These are phyloP conservation scores for Botia almorhae DNA, from an alignment of 2,797 vertebrate genomes.

Conservation along the genomic window DNA sequence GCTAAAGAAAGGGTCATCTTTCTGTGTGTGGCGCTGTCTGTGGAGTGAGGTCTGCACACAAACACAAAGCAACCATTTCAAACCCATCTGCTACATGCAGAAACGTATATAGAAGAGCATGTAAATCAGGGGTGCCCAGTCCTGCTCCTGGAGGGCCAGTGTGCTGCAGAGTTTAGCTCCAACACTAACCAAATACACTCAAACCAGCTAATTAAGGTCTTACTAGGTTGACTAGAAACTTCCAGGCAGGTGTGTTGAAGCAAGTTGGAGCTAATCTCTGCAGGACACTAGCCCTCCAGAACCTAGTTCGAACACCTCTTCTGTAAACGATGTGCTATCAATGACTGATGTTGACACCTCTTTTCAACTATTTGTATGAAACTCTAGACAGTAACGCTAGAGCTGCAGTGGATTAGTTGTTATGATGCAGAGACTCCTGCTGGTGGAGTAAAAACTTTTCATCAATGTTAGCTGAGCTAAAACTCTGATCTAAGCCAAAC, in stretches of 20 bases:
- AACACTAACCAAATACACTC: no score
- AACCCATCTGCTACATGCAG: neutral
- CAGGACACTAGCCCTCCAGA: no score
- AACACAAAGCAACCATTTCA: neutral
- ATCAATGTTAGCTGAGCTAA: neutral
- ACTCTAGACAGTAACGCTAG: neutral
- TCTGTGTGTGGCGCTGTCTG: constrained; percentile 97
- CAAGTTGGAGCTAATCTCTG: no score
- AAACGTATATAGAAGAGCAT: neutral
- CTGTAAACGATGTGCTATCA: no score
- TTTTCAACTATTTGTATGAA: neutral
- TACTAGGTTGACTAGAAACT: no score
- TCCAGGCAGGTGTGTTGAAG: no score
- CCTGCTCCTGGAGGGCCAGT: no score
- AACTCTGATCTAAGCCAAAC: neutral
- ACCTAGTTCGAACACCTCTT: no score
- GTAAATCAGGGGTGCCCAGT: no score
- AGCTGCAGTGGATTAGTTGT: neutral
- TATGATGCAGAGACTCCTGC: neutral
- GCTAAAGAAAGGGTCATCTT: constrained; percentile 98
- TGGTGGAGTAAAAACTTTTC: neutral
- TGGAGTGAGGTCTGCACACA: constrained; percentile 91
- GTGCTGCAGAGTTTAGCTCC: no score
- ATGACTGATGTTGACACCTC: no score
- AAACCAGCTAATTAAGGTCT: no score